Conservation (phyloP, 2,113 vertebrate genomes). For the Talpa occidentalis region DNA sequence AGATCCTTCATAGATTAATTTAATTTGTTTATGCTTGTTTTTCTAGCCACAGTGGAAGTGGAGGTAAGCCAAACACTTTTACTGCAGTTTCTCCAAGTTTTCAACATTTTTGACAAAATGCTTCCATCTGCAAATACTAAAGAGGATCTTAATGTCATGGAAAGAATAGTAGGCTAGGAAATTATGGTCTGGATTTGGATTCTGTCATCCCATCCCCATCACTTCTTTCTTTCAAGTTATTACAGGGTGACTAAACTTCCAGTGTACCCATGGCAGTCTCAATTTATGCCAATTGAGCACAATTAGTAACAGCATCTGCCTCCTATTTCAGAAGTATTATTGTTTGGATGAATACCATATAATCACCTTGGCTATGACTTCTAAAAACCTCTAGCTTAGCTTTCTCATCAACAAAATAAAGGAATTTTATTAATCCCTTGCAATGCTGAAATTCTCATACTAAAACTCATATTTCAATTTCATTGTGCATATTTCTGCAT, state of each 20-base stretch:
- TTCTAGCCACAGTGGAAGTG: constrained; percentile 82
- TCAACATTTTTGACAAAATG: neutral
- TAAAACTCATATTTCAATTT: constrained; percentile 47
- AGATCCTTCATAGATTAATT: constrained; percentile 49
- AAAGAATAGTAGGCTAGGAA: neutral
- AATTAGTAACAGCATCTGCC: neutral
- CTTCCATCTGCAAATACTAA: neutral
- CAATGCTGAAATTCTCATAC: neutral
- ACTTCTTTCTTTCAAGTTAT: neutral
- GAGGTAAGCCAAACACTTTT: constrained; percentile 85
- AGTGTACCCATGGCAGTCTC: neutral
- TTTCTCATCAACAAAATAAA: neutral
- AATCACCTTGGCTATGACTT: neutral
- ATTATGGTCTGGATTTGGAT: neutral
- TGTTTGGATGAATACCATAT: neutral
- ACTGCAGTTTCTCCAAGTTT: neutral
- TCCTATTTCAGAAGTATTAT: constrained; percentile 5
- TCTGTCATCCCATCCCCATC: neutral
- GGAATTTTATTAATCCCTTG: neutral
- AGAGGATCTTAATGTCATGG: neutral
- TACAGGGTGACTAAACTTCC: neutral
- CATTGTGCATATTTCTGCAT: neutral
- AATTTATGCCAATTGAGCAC: neutral
- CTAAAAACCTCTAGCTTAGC: neutral
- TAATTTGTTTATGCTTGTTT: constrained; percentile 57